phyloP scores from a whole-genome alignment of 2,113 vertebrate species.

The Ovis aries region ARS-UI_Ramb_v3.0 NC_056061.1:54117001-54117500 shows the following conservation, averaged over 20 bases:
- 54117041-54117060: neutral
- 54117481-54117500: neutral
- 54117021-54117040: neutral
- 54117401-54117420: neutral
- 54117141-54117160: neutral
- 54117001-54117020: neutral
- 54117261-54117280: neutral
- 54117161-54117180: neutral
- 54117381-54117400: neutral
- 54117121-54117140: neutral
- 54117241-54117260: neutral
- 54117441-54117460: neutral
- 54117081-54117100: neutral
- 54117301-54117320: neutral
- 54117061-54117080: neutral
- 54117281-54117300: constrained; percentile 21
- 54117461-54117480: neutral
- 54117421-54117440: neutral
- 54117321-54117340: neutral
- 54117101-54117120: neutral
- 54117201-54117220: constrained; percentile 25
- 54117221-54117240: constrained; percentile 45
- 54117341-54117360: neutral
- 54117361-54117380: constrained; percentile 20
- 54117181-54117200: neutral